Conservation (phyloP, 2,113 vertebrate genomes). For the Casuarius casuarius region DNA sequence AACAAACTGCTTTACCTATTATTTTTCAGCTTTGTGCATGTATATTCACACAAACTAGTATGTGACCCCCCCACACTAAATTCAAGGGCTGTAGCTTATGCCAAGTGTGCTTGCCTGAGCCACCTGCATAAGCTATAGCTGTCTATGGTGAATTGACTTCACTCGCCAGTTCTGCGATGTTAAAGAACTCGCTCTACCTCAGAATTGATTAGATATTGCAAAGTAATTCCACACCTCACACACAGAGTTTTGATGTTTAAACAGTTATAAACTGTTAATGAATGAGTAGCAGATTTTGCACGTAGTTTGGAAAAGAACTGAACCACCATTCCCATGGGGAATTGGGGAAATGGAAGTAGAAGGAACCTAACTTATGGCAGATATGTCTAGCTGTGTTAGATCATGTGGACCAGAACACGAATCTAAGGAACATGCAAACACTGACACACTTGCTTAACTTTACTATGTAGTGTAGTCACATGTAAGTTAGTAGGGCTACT, state of each 20-base stretch:
- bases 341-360: background rate
- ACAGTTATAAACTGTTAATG: background rate
- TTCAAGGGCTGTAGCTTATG: background rate
- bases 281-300: background rate
- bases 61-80: background rate
- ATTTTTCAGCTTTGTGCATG: background rate
- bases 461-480: background rate
- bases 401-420: background rate
- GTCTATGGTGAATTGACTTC: background rate
- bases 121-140: accelerated
- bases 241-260: background rate
- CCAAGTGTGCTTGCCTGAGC: background rate
- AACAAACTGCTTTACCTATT: background rate
- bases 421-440: background rate
- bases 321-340: background rate
- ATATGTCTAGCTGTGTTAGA: background rate
- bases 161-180: background rate
- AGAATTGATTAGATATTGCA: background rate
- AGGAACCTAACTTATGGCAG: background rate
- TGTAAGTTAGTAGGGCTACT: background rate
- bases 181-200: background rate
- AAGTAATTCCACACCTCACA: accelerated
- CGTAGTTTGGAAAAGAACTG: background rate
- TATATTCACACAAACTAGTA: background rate
- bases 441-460: background rate